phyloP scores from a whole-genome alignment of 1,140 invertebrate species.

The Pissodes strobi region DNA sequence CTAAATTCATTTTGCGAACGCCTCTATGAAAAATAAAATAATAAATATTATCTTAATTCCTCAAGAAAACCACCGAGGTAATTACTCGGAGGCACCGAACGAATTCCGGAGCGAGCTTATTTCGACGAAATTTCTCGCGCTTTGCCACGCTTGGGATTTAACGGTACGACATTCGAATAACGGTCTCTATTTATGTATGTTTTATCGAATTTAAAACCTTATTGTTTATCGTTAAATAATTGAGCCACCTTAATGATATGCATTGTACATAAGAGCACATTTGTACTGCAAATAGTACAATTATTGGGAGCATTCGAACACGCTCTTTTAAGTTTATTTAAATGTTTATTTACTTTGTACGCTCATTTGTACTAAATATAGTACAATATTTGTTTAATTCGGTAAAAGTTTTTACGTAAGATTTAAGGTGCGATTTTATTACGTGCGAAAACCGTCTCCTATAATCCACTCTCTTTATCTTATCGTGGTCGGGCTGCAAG shows the following conservation, averaged over 20 bases:
- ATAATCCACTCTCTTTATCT: conserved; percentile 33
- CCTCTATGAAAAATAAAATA: conserved; percentile 27
- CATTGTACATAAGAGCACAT: no score
- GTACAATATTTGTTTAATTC: no score
- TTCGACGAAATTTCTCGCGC: conserved; percentile 10
- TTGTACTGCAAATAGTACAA: no score
- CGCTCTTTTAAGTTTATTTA: no score
- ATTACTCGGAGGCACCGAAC: conserved; percentile 22
- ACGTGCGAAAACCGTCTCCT: conserved; percentile 16
- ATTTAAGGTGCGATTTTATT: background rate
- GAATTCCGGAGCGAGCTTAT: conserved; percentile 25
- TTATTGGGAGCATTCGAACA: no score
- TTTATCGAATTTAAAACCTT: no score
- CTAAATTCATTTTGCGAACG: conserved; percentile 22
- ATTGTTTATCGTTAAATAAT: no score
- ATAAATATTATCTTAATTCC: conserved; percentile 34
- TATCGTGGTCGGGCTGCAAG: conserved; percentile 29
- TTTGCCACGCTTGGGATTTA: background rate
- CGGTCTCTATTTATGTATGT: no score
- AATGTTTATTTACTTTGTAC: no score
- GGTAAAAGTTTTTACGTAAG: background rate
- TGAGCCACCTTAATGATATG: no score
- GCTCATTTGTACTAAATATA: no score
- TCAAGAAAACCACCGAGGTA: conserved; percentile 30
- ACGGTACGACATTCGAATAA: no score